Evolutionary conservation across 2,113 vertebrate species (phyloP), one percentile per base, ranked within the genome.

Genomic region (Halichoeres trimaculatus): DNA sequence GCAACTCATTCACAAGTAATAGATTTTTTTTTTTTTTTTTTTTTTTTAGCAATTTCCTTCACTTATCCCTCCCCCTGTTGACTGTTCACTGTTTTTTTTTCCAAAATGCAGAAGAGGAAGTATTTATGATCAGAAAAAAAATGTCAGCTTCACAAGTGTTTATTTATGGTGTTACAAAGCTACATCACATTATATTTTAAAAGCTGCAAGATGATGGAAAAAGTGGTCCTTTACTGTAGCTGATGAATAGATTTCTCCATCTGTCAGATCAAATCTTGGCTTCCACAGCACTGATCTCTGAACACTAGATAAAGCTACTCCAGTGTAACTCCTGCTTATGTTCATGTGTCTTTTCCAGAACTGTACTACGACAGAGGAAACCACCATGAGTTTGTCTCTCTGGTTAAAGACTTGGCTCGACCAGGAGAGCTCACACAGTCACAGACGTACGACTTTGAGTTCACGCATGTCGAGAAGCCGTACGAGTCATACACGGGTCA

Each of bases 311-410:
- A 13, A 71, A 61, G 8, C 11, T 30, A 23, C 24, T 59, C 14
- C 20, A 0, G n/a, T 65, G 55, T 13, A 45, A 34, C 22, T 24
- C 19, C 53, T 83, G 35, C 77, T 52, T 11, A 10, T 71, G 0
- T 23, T 7, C 14, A n/a, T 56, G 5, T 70, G 26, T 83, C 7
- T 48, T 59, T 74, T 83, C 41, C 78, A 99, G 97, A 98, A 63
- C 94, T 99, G 65, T 99, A 98, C 91, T 98, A 98, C 6, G 97
- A 99, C 89, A 93, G 97, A 58, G 97, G 97, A 40, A 98, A 99
- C 92, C 96, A 97, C 90, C 97, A 99, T 0, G 97, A 99, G 85
- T 99, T 99, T 5, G 97, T 99, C 77, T 99, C 97, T 6, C 88
- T 99, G 57, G 97, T 98, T 75, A 99, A 99, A 86, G 97, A 99